phyloP scores from a whole-genome alignment of 2,113 vertebrate genomes.

The Mesoclemmys tuberculata region DNA sequence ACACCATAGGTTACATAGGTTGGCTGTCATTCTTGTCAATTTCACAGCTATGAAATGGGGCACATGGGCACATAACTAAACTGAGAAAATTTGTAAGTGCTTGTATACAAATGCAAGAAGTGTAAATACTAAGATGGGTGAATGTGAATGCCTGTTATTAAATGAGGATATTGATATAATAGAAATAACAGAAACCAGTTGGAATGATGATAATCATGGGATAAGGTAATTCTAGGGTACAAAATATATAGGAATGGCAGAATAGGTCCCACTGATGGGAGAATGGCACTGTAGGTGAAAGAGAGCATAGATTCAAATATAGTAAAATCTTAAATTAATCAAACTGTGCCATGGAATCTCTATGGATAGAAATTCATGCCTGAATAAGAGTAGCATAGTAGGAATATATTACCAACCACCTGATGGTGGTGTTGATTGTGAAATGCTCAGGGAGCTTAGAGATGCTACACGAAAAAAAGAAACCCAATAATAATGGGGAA shows the following conservation, averaged over 20 bases:
- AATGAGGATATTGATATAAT: too few species aligned
- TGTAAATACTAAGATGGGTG: not conserved
- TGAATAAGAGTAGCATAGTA: not conserved
- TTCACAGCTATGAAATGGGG: too few species aligned
- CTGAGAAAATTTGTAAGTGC: not conserved
- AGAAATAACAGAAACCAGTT: too few species aligned
- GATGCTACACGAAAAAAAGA: not conserved
- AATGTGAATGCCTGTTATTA: not conserved
- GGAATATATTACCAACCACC: not conserved
- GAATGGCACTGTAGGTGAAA: not conserved
- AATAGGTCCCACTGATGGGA: too few species aligned
- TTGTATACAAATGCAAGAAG: not conserved
- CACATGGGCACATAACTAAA: not conserved
- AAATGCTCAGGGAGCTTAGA: not conserved
- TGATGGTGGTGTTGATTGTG: not conserved
- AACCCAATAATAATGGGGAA: not conserved
- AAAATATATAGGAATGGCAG: not conserved
- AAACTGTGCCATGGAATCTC: not conserved
- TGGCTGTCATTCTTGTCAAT: too few species aligned
- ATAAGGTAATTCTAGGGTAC: not conserved
- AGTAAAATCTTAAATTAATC: not conserved
- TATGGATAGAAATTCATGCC: not conserved
- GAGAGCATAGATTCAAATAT: not conserved
- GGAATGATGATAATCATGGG: not conserved
- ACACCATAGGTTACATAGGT: too few species aligned